Conservation (phyloP, 2,888 invertebrate genomes). For the Marasmarcha lunaedactyla region DNA sequence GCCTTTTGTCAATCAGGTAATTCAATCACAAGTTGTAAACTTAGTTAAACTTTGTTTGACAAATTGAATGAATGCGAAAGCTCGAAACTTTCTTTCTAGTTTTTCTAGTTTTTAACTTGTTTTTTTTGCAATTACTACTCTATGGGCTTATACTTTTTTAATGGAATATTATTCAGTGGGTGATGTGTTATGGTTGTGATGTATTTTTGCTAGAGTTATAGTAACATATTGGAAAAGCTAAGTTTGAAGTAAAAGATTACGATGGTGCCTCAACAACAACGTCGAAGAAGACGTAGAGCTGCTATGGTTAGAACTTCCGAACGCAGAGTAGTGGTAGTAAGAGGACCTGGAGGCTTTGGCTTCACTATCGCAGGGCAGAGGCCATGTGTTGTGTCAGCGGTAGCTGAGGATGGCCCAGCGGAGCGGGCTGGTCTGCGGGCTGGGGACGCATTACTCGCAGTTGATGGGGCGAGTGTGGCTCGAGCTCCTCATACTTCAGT, state of each 20-base stretch:
- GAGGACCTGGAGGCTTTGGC: conserved; percentile 94
- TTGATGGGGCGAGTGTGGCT: conserved; percentile 92
- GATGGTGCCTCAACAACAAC: conserved; percentile 63
- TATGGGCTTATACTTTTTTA: too few relatives aligned
- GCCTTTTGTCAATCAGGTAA: too few relatives aligned
- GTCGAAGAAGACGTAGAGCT: conserved; percentile 51
- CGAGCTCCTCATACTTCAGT: conserved; percentile 94
- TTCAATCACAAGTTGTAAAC: too few relatives aligned
- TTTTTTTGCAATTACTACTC: too few relatives aligned
- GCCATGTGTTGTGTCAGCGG: conserved; percentile 94
- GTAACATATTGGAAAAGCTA: too few relatives aligned
- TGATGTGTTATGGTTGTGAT: too few relatives aligned
- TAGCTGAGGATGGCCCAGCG: conserved; percentile 87
- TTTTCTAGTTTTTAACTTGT: too few relatives aligned
- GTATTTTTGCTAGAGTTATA: too few relatives aligned
- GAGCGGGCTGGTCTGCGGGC: conserved; percentile 90
- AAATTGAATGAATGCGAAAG: too few relatives aligned
- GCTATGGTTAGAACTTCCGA: conserved; percentile 68
- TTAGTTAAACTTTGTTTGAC: too few relatives aligned
- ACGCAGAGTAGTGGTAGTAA: conserved; percentile 84
- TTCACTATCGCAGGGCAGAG: conserved; percentile 97
- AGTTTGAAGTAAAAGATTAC: conserved; percentile 19
- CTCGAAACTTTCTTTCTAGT: too few relatives aligned
- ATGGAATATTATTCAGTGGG: too few relatives aligned
- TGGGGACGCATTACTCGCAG: conserved; percentile 92